A percentile compares a stretch with the other conserved stretches of the same genome.
phyloP scores from a whole-genome alignment of 2,888 invertebrate species.

The Belgica antarctica region DNA sequence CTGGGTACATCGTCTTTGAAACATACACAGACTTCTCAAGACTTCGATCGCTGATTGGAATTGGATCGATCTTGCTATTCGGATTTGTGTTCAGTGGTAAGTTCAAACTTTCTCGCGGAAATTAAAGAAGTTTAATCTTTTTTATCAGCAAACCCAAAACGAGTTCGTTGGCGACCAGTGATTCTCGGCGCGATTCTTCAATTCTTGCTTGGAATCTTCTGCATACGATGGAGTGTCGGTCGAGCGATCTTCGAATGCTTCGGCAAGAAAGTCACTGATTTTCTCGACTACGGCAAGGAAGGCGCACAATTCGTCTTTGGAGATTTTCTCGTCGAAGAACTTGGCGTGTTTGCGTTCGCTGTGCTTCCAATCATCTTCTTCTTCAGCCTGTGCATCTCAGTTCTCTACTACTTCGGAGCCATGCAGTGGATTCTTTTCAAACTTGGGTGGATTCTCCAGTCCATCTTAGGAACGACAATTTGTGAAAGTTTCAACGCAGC shows the following conservation, averaged over 20 bases:
- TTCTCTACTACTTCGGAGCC: conserved; percentile 82
- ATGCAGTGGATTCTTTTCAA: conserved; percentile 83
- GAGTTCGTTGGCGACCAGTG: conserved; percentile 78
- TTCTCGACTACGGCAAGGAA: conserved; percentile 73
- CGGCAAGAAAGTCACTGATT: conserved; percentile 66
- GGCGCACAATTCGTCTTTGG: conserved; percentile 88
- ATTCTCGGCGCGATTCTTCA: conserved; percentile 78
- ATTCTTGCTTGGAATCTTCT: conserved; percentile 78
- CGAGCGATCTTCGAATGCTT: conserved; percentile 63
- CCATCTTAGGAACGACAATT: conserved; percentile 79
- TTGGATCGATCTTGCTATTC: conserved; percentile 61
- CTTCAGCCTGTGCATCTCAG: conserved; percentile 86
- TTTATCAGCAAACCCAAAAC: conserved; percentile 41
- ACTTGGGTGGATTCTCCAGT: conserved; percentile 74
- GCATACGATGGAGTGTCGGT: conserved; percentile 81
- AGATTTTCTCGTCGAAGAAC: conserved; percentile 59
- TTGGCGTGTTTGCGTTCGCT: conserved; percentile 79
- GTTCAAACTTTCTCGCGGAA: background rate
- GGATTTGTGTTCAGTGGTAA: conserved; percentile 62
- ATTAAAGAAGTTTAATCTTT: background rate
- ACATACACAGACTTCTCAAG: conserved; percentile 60
- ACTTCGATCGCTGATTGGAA: conserved; percentile 68
- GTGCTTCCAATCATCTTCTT: conserved; percentile 90
- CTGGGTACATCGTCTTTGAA: conserved; percentile 65
- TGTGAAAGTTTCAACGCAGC: conserved; percentile 92